Conservation (phyloP, 1,140 invertebrate species). For the Propsilocerus akamusi region DNA sequence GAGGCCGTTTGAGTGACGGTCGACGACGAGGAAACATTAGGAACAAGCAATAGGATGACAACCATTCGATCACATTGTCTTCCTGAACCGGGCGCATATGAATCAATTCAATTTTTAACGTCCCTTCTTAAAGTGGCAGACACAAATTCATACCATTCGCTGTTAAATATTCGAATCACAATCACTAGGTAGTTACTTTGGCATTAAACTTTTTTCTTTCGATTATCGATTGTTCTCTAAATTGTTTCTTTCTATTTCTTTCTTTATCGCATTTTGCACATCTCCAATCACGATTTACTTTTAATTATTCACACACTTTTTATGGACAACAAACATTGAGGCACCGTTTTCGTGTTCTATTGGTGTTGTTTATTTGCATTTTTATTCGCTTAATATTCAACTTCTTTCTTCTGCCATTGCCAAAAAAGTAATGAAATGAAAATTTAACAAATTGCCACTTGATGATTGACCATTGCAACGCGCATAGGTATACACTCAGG, state of each 20-base stretch:
- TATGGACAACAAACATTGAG: too few relatives aligned
- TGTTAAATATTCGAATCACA: not conserved
- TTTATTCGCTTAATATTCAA: not conserved
- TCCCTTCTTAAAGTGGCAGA: not conserved
- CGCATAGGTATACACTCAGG: too few relatives aligned
- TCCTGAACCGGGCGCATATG: not conserved
- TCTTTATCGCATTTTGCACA: not conserved
- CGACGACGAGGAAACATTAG: not conserved
- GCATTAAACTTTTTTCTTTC: not conserved
- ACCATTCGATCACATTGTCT: not conserved
- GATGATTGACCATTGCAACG: not conserved
- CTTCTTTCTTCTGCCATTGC: not conserved
- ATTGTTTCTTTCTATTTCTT: not conserved
- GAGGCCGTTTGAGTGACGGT: not conserved
- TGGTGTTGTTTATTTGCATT: not conserved
- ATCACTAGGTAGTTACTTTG: not conserved
- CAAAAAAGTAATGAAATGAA: not conserved
- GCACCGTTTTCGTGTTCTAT: too few relatives aligned
- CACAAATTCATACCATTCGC: not conserved
- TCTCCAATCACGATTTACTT: not conserved
- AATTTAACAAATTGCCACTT: not conserved
- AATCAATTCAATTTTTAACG: not conserved
- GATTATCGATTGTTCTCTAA: not conserved
- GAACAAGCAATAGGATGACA: not conserved
- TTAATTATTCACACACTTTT: not conserved